Evolutionary conservation across 92 coral and sea anemone species (phyloP).

Genomic region (Plumapathes pennacea): DNA sequence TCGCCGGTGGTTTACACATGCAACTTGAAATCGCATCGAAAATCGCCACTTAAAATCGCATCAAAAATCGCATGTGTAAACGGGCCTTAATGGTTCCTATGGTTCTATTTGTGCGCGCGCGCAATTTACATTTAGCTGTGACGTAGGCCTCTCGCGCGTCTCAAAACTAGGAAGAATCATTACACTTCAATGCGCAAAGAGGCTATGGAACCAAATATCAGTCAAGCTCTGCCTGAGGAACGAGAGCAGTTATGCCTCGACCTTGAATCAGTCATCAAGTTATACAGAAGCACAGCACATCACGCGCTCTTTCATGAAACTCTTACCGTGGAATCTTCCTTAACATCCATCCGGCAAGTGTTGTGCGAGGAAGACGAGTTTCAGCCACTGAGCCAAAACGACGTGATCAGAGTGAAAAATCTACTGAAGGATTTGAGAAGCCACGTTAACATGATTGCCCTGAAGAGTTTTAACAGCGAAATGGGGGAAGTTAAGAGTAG

Average conservation of each 20-base stretch:
- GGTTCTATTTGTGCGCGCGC: too few relatives aligned
- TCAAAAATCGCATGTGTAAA: too few relatives aligned
- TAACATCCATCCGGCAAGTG: slow-evolving; percentile 24
- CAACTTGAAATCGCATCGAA: too few relatives aligned
- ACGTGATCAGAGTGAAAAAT: slow-evolving; percentile 6
- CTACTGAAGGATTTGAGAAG: slow-evolving; percentile 21
- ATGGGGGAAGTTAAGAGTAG: slow-evolving; percentile 19
- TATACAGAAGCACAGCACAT: slow-evolving; percentile 29
- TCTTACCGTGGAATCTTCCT: slow-evolving; percentile 6
- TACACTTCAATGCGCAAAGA: too few relatives aligned
- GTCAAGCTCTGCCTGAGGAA: too few relatives aligned
- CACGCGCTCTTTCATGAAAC: slow-evolving; percentile 32
- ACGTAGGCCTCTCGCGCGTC: too few relatives aligned
- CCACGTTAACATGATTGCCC: slow-evolving; percentile 44
- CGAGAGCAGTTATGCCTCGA: slow-evolving; percentile 25
- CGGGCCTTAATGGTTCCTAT: too few relatives aligned
- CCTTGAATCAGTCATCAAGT: slow-evolving; percentile 22
- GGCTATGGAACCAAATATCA: too few relatives aligned
- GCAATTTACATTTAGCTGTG: too few relatives aligned
- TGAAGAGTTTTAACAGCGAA: slow-evolving; percentile 24
- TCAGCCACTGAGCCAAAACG: slow-evolving; percentile 1
- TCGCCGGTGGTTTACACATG: too few relatives aligned
- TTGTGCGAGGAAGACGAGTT: slow-evolving; percentile 7
- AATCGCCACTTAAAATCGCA: too few relatives aligned
- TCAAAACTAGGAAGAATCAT: too few relatives aligned